Percentiles rank a stretch among this genome's conserved stretches.
These are phyloP conservation scores for Lateolabrax maculatus DNA, from an alignment of 2,797 vertebrate species.

Conservation along the genomic window DNA sequence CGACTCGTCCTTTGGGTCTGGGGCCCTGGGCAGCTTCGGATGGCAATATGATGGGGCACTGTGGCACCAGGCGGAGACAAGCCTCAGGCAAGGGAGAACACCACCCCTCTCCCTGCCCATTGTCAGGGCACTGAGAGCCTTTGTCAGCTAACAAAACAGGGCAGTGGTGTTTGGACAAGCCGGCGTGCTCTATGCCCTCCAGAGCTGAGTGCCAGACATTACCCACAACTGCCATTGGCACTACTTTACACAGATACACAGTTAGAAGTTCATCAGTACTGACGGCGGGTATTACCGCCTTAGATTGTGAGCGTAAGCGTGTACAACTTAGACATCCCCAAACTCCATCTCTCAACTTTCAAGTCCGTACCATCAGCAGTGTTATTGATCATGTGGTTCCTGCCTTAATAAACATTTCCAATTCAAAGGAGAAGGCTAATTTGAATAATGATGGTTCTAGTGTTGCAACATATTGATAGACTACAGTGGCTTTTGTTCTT, in stretches of 20 bases:
- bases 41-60: constrained; percentile 63
- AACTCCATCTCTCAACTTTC: constrained; percentile 15
- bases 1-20: constrained; percentile 28
- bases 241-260: constrained; percentile 50
- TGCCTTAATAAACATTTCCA: constrained; percentile 34
- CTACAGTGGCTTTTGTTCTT: neutral
- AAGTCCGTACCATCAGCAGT: constrained; percentile 23
- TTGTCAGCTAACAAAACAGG: constrained; percentile 82
- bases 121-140: constrained; percentile 82
- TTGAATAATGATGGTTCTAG: constrained; percentile 8
- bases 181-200: constrained; percentile 63
- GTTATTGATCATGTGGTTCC: constrained; percentile 55
- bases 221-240: constrained; percentile 65
- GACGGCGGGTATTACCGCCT: constrained; percentile 57
- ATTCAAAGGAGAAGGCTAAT: constrained; percentile 30
- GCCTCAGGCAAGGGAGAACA: constrained; percentile 67
- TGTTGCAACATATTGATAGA: constrained; percentile 1
- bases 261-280: constrained; percentile 54
- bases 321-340: constrained; percentile 27
- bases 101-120: constrained; percentile 58
- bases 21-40: constrained; percentile 34
- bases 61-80: constrained; percentile 83
- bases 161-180: constrained; percentile 80
- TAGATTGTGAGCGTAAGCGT: constrained; percentile 24
- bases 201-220: constrained; percentile 69